phyloP scores from a whole-genome alignment of 2,113 vertebrate species.

The Salvator merianae region DNA sequence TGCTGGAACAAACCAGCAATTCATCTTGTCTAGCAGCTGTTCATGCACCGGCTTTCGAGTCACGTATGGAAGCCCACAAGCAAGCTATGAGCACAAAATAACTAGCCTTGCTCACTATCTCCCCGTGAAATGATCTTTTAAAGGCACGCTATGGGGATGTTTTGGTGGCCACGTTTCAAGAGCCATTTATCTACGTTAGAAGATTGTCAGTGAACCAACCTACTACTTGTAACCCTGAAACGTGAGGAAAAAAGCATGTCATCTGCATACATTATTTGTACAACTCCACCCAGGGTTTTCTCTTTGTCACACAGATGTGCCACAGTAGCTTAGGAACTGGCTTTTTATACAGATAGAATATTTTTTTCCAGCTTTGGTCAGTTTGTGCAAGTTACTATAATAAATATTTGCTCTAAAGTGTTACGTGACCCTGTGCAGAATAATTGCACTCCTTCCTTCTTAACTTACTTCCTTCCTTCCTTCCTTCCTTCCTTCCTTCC shows the following conservation, averaged over 20 bases:
- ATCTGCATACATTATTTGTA: background rate
- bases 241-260: background rate
- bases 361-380: background rate
- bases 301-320: background rate
- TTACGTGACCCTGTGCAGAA: background rate
- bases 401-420: background rate
- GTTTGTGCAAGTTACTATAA: background rate
- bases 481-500: too few species aligned
- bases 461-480: too few species aligned
- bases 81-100: too few species aligned
- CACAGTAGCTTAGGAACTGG: background rate
- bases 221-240: background rate
- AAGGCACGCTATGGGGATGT: too few species aligned
- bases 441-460: background rate
- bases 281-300: background rate
- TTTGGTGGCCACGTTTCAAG: background rate
- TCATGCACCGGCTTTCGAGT: too few species aligned
- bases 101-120: too few species aligned
- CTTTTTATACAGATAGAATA: background rate
- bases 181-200: too few species aligned
- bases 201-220: background rate
- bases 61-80: too few species aligned
- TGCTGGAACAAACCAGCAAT: too few species aligned
- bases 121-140: too few species aligned
- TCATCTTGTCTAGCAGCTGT: too few species aligned